These are phyloP conservation scores for Rhinichthys klamathensis DNA, from an alignment of 2,113 vertebrate species.

Conservation along the genomic window DNA sequence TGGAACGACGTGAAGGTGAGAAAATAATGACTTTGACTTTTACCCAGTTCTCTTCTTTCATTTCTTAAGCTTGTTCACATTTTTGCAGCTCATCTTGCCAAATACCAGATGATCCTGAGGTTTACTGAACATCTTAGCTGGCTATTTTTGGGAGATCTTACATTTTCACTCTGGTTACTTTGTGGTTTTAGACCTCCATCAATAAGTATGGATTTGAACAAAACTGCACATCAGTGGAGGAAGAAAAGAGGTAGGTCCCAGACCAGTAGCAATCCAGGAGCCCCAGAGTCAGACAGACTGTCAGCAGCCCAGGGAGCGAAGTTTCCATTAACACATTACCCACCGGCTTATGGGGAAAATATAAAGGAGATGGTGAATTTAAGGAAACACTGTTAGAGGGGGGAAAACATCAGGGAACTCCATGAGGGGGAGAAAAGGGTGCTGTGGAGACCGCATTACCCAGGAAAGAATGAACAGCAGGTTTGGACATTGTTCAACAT, in stretches of 20 bases:
- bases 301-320: slow-evolving; percentile 43
- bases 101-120: slow-evolving; percentile 26
- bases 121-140: slow-evolving; percentile 38
- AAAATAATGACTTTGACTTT: neutral
- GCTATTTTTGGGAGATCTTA: slow-evolving; percentile 35
- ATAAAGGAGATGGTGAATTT: slow-evolving; percentile 44
- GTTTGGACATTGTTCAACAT: slow-evolving; percentile 61
- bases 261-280: slow-evolving; percentile 58
- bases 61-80: neutral
- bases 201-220: slow-evolving; percentile 50
- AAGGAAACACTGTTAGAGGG: slow-evolving; percentile 47
- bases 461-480: slow-evolving; percentile 68
- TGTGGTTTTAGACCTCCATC: slow-evolving; percentile 39
- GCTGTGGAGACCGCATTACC: slow-evolving; percentile 59
- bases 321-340: slow-evolving; percentile 58
- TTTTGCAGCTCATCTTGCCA: neutral
- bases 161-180: slow-evolving; percentile 52
- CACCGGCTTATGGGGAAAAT: slow-evolving; percentile 47
- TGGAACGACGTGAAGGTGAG: neutral
- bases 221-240: slow-evolving; percentile 28
- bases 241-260: slow-evolving; percentile 34
- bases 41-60: neutral
- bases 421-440: slow-evolving; percentile 44
- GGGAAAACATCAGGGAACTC: slow-evolving; percentile 16
- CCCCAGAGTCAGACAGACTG: slow-evolving; percentile 52